These are phyloP conservation scores for Apodemus agrarius DNA, from an alignment of 2,797 vertebrate genomes.

Conservation along the genomic window DNA sequence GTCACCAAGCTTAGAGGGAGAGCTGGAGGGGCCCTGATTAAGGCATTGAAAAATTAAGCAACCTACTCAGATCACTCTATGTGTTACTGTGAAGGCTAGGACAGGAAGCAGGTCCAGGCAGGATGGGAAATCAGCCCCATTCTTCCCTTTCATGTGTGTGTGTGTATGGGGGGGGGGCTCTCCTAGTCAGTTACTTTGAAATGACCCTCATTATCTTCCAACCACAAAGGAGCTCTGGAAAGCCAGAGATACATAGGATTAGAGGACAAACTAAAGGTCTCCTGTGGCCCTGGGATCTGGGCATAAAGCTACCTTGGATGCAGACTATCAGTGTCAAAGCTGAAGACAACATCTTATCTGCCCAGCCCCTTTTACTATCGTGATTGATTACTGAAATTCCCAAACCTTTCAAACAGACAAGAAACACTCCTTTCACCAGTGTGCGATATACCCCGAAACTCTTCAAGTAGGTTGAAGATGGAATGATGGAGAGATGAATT, in stretches of 20 bases:
- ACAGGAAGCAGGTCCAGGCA: background rate
- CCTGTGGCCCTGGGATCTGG: background rate
- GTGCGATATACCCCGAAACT: constrained; percentile 51
- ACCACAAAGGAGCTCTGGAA: background rate
- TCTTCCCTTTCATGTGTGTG: background rate
- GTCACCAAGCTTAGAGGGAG: background rate
- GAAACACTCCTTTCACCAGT: background rate
- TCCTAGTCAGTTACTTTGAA: constrained; percentile 18
- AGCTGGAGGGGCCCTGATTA: background rate
- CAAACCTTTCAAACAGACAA: constrained; percentile 44
- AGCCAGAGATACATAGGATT: background rate
- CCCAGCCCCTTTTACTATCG: background rate
- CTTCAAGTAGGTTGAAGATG: background rate
- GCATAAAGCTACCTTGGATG: background rate
- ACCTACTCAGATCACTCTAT: background rate
- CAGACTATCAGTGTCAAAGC: background rate
- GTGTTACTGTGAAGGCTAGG: background rate
- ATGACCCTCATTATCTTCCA: background rate
- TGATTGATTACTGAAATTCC: constrained; percentile 57
- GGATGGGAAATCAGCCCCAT: background rate
- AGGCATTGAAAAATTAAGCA: background rate
- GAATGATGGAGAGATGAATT: background rate
- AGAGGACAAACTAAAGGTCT: background rate
- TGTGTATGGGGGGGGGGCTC: too few relatives aligned
- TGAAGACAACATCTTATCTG: constrained; percentile 22